phyloP scores from a whole-genome alignment of 2,888 invertebrate species.

The Barypeithes pellucidus region DNA sequence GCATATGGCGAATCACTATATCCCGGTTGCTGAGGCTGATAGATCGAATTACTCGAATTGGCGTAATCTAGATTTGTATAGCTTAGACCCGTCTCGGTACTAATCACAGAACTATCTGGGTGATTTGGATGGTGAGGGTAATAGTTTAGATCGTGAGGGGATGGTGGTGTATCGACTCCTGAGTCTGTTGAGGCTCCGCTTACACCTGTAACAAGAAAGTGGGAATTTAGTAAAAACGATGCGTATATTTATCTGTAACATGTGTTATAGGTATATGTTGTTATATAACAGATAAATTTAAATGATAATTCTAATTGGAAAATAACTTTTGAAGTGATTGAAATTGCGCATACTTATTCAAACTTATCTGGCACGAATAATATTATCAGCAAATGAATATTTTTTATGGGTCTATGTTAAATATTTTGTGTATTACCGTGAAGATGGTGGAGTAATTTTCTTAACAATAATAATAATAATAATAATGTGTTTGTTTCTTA shows the following conservation, averaged over 20 bases:
- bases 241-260: background rate
- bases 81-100: slow-evolving; percentile 89
- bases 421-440: no score
- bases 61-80: slow-evolving; percentile 92
- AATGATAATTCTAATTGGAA: no score
- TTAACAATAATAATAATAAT: no score
- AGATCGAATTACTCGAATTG: slow-evolving; percentile 68
- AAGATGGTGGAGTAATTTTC: no score
- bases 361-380: no score
- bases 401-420: no score
- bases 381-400: no score
- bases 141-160: slow-evolving; percentile 70
- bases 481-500: no score
- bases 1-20: slow-evolving; percentile 63
- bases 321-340: no score
- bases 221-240: background rate
- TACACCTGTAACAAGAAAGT: slow-evolving; percentile 40
- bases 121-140: slow-evolving; percentile 70
- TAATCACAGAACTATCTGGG: slow-evolving; percentile 76
- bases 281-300: background rate
- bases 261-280: background rate
- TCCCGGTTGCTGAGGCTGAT: slow-evolving; percentile 60
- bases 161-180: slow-evolving; percentile 68
- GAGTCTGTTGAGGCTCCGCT: slow-evolving; percentile 63
- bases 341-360: no score